Conservation (phyloP, 2,888 invertebrate species). For the Volucella zonaria region DNA sequence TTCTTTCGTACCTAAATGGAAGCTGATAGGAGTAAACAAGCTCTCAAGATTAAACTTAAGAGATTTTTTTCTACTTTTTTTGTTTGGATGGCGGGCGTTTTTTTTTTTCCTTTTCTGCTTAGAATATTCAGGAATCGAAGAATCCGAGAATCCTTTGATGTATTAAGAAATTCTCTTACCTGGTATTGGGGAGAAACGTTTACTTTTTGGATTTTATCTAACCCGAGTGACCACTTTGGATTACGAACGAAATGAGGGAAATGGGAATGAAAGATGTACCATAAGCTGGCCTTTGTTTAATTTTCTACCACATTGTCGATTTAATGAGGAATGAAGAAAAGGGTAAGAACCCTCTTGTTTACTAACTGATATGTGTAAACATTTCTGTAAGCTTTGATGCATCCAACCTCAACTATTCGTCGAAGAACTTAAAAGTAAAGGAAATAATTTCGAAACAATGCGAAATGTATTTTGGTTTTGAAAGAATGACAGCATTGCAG, state of each 20-base stretch:
- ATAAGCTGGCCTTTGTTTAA: constrained; percentile 21
- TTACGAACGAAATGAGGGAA: constrained; percentile 21
- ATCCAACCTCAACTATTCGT: too few species aligned
- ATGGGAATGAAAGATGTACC: constrained; percentile 11
- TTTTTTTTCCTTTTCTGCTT: not conserved
- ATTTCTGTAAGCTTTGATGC: too few species aligned
- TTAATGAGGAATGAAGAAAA: too few species aligned
- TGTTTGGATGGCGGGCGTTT: not conserved
- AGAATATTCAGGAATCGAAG: not conserved
- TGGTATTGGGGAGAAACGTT: not conserved
- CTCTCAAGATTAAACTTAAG: constrained; percentile 53
- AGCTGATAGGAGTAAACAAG: constrained; percentile 36
- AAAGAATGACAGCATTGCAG: too few species aligned
- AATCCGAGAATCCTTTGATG: constrained; percentile 52
- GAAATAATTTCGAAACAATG: too few species aligned
- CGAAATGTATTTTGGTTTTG: too few species aligned
- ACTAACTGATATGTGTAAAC: too few species aligned
- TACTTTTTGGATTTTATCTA: constrained; percentile 38
- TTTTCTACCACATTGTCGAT: not conserved
- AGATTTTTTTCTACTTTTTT: constrained; percentile 9
- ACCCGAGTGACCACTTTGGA: constrained; percentile 50
- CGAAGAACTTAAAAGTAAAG: too few species aligned
- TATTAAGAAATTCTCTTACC: constrained; percentile 41
- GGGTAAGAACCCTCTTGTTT: too few species aligned
- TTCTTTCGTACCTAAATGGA: constrained; percentile 20